Percentiles rank a stretch among this genome's conserved stretches.
phyloP scores from a whole-genome alignment of 1,140 invertebrate species.

The Physella acuta region DNA sequence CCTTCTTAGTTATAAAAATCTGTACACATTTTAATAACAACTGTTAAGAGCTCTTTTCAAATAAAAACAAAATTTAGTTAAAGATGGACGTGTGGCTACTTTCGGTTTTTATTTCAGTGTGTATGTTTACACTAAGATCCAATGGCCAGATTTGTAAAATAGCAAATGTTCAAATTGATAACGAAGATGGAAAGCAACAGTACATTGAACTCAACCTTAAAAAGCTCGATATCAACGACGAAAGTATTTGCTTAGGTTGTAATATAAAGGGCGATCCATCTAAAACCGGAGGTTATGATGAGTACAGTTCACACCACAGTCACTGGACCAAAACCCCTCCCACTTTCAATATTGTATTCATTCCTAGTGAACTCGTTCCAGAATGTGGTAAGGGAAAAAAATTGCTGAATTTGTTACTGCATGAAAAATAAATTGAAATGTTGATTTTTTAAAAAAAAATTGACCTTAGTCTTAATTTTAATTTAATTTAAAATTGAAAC shows the following conservation, averaged over 20 bases:
- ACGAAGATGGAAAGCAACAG: conserved; percentile 5
- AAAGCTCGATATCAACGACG: background rate
- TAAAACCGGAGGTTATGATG: too few species aligned
- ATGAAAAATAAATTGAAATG: too few species aligned
- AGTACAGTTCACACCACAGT: conserved; percentile 1
- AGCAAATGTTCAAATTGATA: conserved; percentile 9
- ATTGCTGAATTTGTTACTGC: too few species aligned
- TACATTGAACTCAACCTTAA: conserved; percentile 10
- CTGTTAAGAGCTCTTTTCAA: too few species aligned
- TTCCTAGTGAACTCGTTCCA: background rate
- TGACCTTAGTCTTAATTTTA: too few species aligned
- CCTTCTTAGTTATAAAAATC: too few species aligned
- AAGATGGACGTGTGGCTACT: background rate
- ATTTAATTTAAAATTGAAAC: too few species aligned
- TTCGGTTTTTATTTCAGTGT: background rate
- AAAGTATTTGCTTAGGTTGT: background rate
- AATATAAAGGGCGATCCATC: too few species aligned
- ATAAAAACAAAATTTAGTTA: too few species aligned
- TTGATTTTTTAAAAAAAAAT: too few species aligned
- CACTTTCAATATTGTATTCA: conserved; percentile 1
- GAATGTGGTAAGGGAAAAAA: conserved; percentile 8
- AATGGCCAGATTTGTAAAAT: conserved; percentile 4
- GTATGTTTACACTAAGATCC: background rate
- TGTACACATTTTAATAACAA: too few species aligned
- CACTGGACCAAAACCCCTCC: conserved; percentile 2